Base-by-base conservation (phyloP, 2,113 vertebrate species). In the Ivindomyrus marchei region DNA sequence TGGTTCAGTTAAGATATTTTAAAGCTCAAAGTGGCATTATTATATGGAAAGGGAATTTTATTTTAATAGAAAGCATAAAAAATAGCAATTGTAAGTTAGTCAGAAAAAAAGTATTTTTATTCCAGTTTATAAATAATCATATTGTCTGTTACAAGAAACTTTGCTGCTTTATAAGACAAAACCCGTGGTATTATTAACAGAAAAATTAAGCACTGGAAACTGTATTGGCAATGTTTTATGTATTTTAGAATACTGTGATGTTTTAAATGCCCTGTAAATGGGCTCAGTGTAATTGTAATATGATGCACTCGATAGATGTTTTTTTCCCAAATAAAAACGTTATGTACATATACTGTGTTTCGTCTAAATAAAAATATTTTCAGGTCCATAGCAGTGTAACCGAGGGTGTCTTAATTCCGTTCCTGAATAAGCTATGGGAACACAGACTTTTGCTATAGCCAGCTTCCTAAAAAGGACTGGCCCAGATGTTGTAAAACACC, bases 241-340 rank as follows among this genome's bases (percentile, higher is more conserved):
- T 83, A 15, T 24, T 56, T 47, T 89, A 66, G 49, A 45, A 80
- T 52, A 52, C 47, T 36, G 49, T 87, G 47, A 27, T 17, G 50
- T 50, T 36, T 83, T 53, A 53, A 39, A 47, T 42, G 19, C 42
- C 7, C 9, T 85, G 77, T 88, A 47, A 47, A 88, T 53, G 13
- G 31, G 46, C 88, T 83, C 47, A 66, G 47, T 84, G 90, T 46
- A 93, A 70, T 91, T 89, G 88, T 27, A 88, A 91, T 70, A 90
- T 88, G 88, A 92, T 88, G 53, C 91, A 93, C 83, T 89, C 85
- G 83, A 94, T 93, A 94, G 92, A 70, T 49, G 36, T 84, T 62
- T 36, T 84, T 7, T 3, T 2, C 52, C 53, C 17, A 45, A 83
- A 50, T 89, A 58, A 89, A 89, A 42, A 88, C 53, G 62, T 88